Evolutionary conservation across 2,797 vertebrate genomes (phyloP).

Genomic region (Lemur catta): DNA sequence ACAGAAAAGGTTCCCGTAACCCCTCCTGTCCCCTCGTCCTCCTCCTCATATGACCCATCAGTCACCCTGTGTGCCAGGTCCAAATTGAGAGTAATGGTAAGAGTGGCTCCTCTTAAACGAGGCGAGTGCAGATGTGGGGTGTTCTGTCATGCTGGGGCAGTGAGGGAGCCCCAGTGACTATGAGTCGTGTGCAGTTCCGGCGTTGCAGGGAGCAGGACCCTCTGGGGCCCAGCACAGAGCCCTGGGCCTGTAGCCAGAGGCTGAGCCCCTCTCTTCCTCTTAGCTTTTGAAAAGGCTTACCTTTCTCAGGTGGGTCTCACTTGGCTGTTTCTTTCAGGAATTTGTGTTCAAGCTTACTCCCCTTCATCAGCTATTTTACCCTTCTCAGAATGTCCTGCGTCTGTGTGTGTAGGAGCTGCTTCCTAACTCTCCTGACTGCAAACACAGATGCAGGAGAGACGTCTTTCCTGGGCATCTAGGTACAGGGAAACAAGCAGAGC

Average conservation of each 20-base stretch:
- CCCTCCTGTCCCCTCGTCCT: neutral
- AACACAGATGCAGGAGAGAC: neutral
- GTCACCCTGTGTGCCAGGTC: neutral
- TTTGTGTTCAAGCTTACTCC: neutral
- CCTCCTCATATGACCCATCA: neutral
- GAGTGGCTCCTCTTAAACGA: neutral
- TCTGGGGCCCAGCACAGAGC: neutral
- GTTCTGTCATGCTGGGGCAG: neutral
- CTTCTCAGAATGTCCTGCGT: accelerated
- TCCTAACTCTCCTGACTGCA: neutral
- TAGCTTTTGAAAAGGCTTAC: neutral
- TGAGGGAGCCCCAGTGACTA: neutral
- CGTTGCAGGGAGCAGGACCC: neutral
- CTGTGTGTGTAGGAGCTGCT: neutral
- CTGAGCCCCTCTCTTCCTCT: neutral
- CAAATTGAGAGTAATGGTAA: neutral
- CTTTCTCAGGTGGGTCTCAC: neutral
- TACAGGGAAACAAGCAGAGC: neutral
- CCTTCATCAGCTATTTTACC: neutral
- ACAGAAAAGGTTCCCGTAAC: neutral
- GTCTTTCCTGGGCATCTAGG: neutral
- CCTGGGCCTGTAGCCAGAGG: neutral
- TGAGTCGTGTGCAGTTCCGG: neutral
- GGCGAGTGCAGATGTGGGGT: neutral
- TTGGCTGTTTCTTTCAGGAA: neutral